phyloP scores from a whole-genome alignment of 2,797 vertebrate genomes.

The Octomys mimax region DNA sequence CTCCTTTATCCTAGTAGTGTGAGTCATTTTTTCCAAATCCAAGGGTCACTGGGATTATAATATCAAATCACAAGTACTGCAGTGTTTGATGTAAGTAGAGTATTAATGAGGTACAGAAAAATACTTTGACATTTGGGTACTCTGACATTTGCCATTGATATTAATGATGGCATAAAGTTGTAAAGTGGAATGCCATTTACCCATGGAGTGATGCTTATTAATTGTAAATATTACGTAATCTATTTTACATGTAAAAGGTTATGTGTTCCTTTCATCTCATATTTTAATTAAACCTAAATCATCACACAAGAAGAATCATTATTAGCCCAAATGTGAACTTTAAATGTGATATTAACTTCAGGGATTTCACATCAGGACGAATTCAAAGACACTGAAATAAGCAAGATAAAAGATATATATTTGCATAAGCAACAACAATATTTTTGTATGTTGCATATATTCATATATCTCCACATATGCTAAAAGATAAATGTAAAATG shows the following conservation, averaged over 20 bases:
- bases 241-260: constrained; percentile 85
- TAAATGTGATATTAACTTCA: constrained; percentile 79
- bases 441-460: constrained; percentile 26
- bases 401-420: constrained; percentile 14
- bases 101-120: constrained; percentile 78
- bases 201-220: constrained; percentile 81
- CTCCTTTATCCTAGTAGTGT: neutral
- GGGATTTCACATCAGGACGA: constrained; percentile 53
- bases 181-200: constrained; percentile 81
- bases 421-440: constrained; percentile 16
- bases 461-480: neutral
- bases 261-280: constrained; percentile 78
- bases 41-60: constrained; percentile 3
- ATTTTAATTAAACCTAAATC: constrained; percentile 80
- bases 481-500: constrained; percentile 57
- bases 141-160: constrained; percentile 84
- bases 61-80: constrained; percentile 55
- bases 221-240: constrained; percentile 85
- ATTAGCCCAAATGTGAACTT: constrained; percentile 85
- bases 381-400: constrained; percentile 46
- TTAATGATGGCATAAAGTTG: constrained; percentile 83
- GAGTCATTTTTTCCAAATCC: neutral
- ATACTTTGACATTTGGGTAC: constrained; percentile 85
- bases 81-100: constrained; percentile 63
- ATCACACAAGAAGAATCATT: constrained; percentile 77